phyloP scores from a whole-genome alignment of 1,140 invertebrate genomes.

The Pseudoatta argentina region DNA sequence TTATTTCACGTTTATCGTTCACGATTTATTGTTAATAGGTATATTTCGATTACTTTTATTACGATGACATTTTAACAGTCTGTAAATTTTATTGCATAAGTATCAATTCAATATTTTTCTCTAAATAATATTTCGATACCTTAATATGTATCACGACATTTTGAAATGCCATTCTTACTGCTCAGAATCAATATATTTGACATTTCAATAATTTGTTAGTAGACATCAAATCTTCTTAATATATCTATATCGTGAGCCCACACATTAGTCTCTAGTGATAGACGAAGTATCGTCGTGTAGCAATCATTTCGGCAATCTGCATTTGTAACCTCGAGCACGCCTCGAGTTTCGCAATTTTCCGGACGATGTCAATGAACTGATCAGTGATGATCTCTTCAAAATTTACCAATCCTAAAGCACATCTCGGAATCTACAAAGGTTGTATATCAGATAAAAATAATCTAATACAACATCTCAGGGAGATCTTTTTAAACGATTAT shows the following conservation, averaged over 20 bases:
- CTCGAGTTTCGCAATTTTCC: slow-evolving; percentile 5
- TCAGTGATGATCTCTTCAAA: slow-evolving; percentile 17
- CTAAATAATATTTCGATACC: background rate
- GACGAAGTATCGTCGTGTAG: slow-evolving; percentile 2
- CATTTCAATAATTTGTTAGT: slow-evolving; percentile 31
- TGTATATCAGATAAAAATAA: background rate
- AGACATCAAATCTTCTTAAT: slow-evolving; percentile 19
- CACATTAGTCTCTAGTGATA: background rate
- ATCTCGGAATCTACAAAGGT: background rate
- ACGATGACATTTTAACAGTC: background rate
- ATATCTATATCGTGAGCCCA: background rate
- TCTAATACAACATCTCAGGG: background rate
- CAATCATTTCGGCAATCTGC: slow-evolving; percentile 35
- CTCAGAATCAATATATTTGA: slow-evolving; percentile 11
- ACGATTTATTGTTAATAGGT: background rate
- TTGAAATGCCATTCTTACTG: slow-evolving; percentile 10
- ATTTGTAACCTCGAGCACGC: background rate
- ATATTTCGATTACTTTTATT: slow-evolving; percentile 2
- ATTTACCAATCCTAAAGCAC: background rate
- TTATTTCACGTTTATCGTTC: background rate
- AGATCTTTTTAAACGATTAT: background rate
- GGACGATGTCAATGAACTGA: background rate
- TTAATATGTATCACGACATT: slow-evolving; percentile 14
- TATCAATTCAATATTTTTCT: slow-evolving; percentile 28
- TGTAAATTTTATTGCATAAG: background rate